phyloP scores from a whole-genome alignment of 2,797 vertebrate species.

The Pangasius mekongensis region DNA sequence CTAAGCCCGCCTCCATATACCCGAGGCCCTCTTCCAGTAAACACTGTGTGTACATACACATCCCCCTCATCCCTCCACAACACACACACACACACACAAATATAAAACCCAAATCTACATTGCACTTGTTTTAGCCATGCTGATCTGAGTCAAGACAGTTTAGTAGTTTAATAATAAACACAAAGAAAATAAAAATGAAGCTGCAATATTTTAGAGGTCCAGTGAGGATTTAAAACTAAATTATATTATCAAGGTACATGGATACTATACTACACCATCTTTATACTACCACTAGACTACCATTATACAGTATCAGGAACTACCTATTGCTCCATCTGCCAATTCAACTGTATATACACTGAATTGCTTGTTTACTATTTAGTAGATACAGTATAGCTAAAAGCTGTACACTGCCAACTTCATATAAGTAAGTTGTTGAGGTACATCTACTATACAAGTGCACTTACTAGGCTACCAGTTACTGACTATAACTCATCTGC shows the following conservation, averaged over 20 bases:
- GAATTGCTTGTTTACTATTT: not conserved
- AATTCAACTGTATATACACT: no score
- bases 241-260: not conserved
- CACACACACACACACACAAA: not conserved
- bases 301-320: not conserved
- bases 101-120: not conserved
- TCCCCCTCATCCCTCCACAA: not conserved
- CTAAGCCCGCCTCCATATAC: slow-evolving; percentile 17
- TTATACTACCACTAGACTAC: not conserved
- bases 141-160: no score
- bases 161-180: not conserved
- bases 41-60: not conserved
- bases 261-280: not conserved
- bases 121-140: not conserved
- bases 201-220: not conserved
- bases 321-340: no score
- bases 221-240: not conserved
- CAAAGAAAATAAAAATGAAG: not conserved
- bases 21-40: slow-evolving; percentile 27
- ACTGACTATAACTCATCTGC: no score
- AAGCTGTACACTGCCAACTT: no score
- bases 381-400: no score
- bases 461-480: no score
- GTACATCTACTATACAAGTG: no score
- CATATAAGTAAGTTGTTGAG: no score